Base-by-base conservation (phyloP, 1,140 invertebrate species). In the Thalassaphorura encarpata region DNA sequence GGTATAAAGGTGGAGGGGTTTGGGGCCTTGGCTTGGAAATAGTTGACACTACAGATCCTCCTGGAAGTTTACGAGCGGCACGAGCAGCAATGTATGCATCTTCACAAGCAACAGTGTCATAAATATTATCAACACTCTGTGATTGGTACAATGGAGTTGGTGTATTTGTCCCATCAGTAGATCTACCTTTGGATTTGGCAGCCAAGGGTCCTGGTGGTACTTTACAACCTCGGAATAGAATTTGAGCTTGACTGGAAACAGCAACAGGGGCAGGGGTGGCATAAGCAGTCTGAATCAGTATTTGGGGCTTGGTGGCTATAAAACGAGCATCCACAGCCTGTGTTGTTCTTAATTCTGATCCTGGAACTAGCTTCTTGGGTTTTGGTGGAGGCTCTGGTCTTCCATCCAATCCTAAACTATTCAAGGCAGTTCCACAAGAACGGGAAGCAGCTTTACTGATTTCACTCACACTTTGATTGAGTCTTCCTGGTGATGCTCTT, bases 251-350 rank as follows among this genome's bases (percentile, higher is more conserved):
- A 39, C 62, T 64, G 24, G 64, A 63, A 39, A 66, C 63, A 15
- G 61, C 64, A 41, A 66, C 55, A 33, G 67, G 56, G n/a, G 68
- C 65, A 36, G 63, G 53, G 29, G 67, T 66, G 1, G 67, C 67
- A 45, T 70, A 69, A 23, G 69, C 69, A 43, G 66, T 68, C 36
- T 67, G 65, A 40, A 71, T 67, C 26, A 67, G 63, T 48, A 71
- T 69, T 28, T 63, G 55, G 13, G 69, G 67, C 33, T 66, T 66
- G 3, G 66, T 64, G 2, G 66, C 67, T 36, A 70, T 71, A 40
- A 71, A 67, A n/a, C 69, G 61, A 4, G 69, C 69, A 54, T 61
- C 60, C 8, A 65, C 54, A 18, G 60, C 52, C 26, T 11, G 18
- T 40, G 8, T 53, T 31, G 40, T 41, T 29, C 27, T 47, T 49